Evolutionary conservation across 2,888 invertebrate genomes (phyloP), one percentile per base, ranked within the genome.

Genomic region (Aradus depressus): DNA sequence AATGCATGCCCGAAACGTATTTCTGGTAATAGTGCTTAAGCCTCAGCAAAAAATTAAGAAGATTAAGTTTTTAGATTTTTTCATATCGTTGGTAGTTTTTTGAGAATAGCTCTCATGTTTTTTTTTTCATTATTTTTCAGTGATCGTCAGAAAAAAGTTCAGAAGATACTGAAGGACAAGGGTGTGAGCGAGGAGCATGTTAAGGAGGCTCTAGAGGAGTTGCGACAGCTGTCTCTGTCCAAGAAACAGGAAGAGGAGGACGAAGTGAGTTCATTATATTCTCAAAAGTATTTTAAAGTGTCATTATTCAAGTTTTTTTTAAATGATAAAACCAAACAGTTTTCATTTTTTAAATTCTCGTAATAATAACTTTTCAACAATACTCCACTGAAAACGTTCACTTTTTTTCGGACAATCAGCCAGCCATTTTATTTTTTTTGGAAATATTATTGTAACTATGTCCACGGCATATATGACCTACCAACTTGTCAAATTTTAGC

Each of bases 101-200:
- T 38, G 12, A 14, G 21, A 19, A 12, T 8, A 16, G 12, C 12
- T 18, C 16, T 41, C 12, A 4, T 14, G 6, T 19, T 41, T 22
- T 34, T 34, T n/a, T 21, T 39, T 1, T n/a, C n/a, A n/a, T 39
- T 6, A 12, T 10, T 10, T 23, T 42, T n/a, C 18, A 47, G 47
- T 38, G 14, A 19, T 47, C 35, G 26, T n/a, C 37, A 38, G 25
- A 6, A 18, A 26, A 35, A 25, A 10, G 4, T 47, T 8, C 25
- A 47, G 22, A 3, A 3, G 0, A 35, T 38, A 38, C 19, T 47
- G 14, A 47, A 47, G 38, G 37, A 47, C 18, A 38, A 47, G 26
- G 28, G 34, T 47, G 47, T 47, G 21, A 47, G 31, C 14, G 47
- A 47, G 19, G 47, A 47, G 6, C 37, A 47, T 18, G 38, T 47